These are phyloP conservation scores for Coccyzus lansbergi DNA, from an alignment of 2,797 vertebrate genomes.

Conservation along the genomic window DNA sequence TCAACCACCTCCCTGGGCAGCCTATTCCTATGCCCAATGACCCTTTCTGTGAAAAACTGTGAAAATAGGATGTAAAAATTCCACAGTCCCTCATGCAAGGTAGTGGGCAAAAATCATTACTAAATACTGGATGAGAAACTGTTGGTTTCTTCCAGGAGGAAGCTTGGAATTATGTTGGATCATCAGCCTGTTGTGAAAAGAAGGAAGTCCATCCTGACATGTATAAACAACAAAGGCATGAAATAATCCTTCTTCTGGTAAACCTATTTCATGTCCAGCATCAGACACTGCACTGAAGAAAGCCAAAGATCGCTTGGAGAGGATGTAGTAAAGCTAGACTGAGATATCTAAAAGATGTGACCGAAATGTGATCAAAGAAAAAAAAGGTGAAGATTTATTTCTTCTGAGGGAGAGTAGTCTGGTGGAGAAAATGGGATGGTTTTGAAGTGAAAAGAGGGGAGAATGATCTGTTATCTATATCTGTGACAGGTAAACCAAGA, in stretches of 20 bases:
- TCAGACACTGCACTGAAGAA: background rate
- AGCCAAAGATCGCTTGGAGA: background rate
- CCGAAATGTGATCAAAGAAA: background rate
- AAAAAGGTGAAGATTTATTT: background rate
- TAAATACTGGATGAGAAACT: background rate
- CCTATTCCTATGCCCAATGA: no score
- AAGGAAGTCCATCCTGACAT: background rate
- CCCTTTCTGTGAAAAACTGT: no score
- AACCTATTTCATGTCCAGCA: background rate
- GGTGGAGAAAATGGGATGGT: background rate
- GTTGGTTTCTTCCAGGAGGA: background rate
- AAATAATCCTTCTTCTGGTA: background rate
- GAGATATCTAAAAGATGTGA: background rate
- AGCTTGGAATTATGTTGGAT: background rate
- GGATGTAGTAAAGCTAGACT: background rate
- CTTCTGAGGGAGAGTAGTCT: background rate
- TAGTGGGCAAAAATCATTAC: background rate
- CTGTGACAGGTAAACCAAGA: background rate
- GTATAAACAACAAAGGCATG: background rate
- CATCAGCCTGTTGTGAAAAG: background rate
- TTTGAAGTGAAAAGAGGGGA: background rate
- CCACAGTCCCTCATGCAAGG: background rate
- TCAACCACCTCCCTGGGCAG: no score
- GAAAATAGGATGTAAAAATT: background rate
- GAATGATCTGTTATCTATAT: background rate